Percentiles rank a stretch among this genome's conserved stretches.
Evolutionary conservation across 2,113 vertebrate species (phyloP).

Genomic region (Alexandromys fortis): DNA sequence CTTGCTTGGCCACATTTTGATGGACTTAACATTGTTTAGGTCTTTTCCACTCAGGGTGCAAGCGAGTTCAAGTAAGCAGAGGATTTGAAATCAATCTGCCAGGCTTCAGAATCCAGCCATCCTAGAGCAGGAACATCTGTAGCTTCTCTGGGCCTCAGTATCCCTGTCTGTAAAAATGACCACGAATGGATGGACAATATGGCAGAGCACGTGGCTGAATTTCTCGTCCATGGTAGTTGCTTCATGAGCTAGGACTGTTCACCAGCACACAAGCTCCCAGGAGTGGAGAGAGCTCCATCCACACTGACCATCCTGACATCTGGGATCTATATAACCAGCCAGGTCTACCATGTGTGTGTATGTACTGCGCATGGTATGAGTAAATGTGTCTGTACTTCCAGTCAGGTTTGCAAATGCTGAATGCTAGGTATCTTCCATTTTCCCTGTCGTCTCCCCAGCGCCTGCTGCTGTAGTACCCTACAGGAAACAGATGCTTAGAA

Average conservation of each 20-base stretch:
- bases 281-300: too few species aligned
- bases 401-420: not conserved
- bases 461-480: not conserved
- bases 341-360: not conserved
- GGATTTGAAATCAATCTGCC: not conserved
- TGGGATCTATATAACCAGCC: not conserved
- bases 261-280: not conserved
- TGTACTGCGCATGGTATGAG: not conserved
- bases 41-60: not conserved
- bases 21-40: not conserved
- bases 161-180: not conserved
- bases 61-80: not conserved
- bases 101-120: not conserved
- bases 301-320: not conserved
- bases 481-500: not conserved
- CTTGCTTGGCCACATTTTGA: not conserved
- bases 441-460: rapidly evolving
- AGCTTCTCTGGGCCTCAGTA: not conserved
- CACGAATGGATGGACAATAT: not conserved
- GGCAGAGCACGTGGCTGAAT: not conserved
- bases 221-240: not conserved
- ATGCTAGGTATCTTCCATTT: not conserved
- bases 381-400: not conserved
- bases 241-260: not conserved
- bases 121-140: not conserved